Percentiles rank a stretch among this genome's conserved stretches.
Evolutionary conservation across 2,797 vertebrate species (phyloP).

Genomic region (Mastacembelus armatus): DNA sequence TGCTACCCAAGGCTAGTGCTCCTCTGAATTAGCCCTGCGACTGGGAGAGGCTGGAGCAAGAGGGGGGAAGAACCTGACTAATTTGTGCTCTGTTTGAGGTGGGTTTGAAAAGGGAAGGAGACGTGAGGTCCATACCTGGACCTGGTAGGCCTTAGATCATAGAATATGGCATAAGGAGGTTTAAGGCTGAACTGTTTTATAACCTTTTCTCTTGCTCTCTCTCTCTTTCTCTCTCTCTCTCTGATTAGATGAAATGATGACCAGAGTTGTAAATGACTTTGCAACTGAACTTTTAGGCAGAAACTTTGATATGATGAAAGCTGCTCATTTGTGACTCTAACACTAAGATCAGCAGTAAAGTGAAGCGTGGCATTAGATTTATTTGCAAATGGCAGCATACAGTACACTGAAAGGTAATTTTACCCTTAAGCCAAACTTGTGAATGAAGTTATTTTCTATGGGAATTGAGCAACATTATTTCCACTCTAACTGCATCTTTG

Average conservation of each 20-base stretch:
- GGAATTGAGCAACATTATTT: slow-evolving; percentile 65
- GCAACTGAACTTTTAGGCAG: slow-evolving; percentile 33
- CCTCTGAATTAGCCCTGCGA: slow-evolving; percentile 77
- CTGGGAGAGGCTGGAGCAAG: slow-evolving; percentile 59
- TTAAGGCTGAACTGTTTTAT: slow-evolving; percentile 22
- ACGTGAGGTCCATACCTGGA: slow-evolving; percentile 73
- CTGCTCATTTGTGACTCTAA: slow-evolving; percentile 36
- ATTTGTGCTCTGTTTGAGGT: slow-evolving; percentile 71
- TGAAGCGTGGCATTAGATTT: slow-evolving; percentile 3
- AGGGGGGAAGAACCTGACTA: slow-evolving; percentile 47
- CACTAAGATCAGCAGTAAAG: background rate
- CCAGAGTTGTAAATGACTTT: slow-evolving; percentile 43
- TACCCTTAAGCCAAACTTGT: slow-evolving; percentile 38
- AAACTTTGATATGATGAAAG: slow-evolving; percentile 49
- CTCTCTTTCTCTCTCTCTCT: slow-evolving; percentile 6
- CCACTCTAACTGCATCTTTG: slow-evolving; percentile 66
- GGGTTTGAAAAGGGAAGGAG: slow-evolving; percentile 63
- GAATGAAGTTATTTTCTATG: slow-evolving; percentile 60
- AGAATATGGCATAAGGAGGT: slow-evolving; percentile 36
- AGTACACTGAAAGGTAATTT: slow-evolving; percentile 19
- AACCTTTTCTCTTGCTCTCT: no score
- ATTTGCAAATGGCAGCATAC: slow-evolving; percentile 19
- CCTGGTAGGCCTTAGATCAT: slow-evolving; percentile 38
- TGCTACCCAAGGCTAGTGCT: slow-evolving; percentile 73
- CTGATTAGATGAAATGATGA: slow-evolving; percentile 38